These are phyloP conservation scores for Lindbergichthys nudifrons DNA, from an alignment of 2,797 vertebrate species.

Conservation along the genomic window DNA sequence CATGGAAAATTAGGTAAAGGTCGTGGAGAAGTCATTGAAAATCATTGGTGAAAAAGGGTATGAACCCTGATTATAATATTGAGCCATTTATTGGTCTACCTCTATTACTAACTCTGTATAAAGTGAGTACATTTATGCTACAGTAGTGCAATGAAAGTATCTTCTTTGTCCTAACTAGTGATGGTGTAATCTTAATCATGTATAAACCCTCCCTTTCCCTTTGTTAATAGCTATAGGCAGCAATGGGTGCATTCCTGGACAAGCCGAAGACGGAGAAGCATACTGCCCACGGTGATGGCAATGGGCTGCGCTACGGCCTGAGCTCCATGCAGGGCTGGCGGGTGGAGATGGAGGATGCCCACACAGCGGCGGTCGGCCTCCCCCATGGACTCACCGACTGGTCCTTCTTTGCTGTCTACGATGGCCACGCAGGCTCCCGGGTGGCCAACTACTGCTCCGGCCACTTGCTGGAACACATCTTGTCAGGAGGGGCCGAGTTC, in stretches of 20 bases:
- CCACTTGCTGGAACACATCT: constrained; percentile 97
- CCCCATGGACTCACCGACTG: constrained; percentile 96
- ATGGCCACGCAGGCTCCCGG: constrained; percentile 97
- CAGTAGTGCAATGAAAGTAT: background rate
- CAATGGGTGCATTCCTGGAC: constrained; percentile 99
- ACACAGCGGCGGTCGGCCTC: constrained; percentile 97
- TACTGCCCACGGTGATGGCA: constrained; percentile 95
- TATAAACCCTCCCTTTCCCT: constrained; percentile 2
- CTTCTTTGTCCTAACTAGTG: constrained; percentile 7
- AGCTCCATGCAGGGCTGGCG: constrained; percentile 99
- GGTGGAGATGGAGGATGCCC: constrained; percentile 99
- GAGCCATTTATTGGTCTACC: too few species aligned
- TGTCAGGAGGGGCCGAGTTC: constrained; percentile 93
- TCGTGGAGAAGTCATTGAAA: too few species aligned
- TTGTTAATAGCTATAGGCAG: constrained; percentile 86
- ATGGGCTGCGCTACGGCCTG: constrained; percentile 94
- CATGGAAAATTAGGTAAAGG: too few species aligned
- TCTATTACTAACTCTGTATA: too few species aligned
- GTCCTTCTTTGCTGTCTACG: constrained; percentile 99
- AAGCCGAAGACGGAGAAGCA: constrained; percentile 99
- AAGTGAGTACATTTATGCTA: background rate
- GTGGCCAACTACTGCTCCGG: constrained; percentile 98
- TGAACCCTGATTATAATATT: too few species aligned
- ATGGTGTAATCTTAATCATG: constrained; percentile 12
- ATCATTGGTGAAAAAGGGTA: too few species aligned